phyloP scores from a whole-genome alignment of 1,140 invertebrate genomes.

The Phortica variegata region DNA sequence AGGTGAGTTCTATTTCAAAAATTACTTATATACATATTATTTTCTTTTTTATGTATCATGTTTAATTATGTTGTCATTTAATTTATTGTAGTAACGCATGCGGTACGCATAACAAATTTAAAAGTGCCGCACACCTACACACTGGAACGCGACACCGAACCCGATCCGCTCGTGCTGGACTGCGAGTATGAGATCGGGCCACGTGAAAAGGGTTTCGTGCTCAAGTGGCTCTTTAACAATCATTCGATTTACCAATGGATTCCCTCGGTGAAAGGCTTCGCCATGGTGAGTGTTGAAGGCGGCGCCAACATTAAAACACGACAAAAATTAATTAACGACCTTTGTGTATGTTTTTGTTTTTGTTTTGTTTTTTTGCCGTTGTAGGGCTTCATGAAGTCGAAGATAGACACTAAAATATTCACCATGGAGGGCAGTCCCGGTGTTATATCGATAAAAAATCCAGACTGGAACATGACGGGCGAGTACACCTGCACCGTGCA shows the following conservation, averaged over 20 bases:
- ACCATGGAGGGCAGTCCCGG: constrained; percentile 50
- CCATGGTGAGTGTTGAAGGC: constrained; percentile 57
- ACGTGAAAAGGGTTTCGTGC: constrained; percentile 50
- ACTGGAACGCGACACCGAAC: constrained; percentile 45
- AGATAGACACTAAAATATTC: constrained; percentile 55
- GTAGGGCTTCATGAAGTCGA: constrained; percentile 54
- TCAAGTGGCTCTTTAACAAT: constrained; percentile 56
- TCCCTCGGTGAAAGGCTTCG: constrained; percentile 52
- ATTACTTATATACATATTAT: background rate
- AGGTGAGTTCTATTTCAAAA: constrained; percentile 19
- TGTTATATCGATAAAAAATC: constrained; percentile 55
- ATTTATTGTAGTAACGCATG: constrained; percentile 34
- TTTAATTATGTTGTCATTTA: too few species aligned
- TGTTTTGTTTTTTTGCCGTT: constrained; percentile 12
- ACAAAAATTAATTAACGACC: constrained; percentile 42
- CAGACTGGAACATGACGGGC: constrained; percentile 57
- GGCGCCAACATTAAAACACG: too few species aligned
- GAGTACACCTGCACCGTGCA: constrained; percentile 56
- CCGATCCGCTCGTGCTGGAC: constrained; percentile 51
- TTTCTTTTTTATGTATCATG: background rate
- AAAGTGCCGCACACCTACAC: constrained; percentile 53
- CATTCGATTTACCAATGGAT: constrained; percentile 57
- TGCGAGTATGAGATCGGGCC: constrained; percentile 53
- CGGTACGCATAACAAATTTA: constrained; percentile 53
- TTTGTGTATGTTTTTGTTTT: background rate